phyloP scores from a whole-genome alignment of 2,888 invertebrate species.

The Luperina nickerlii region DNA sequence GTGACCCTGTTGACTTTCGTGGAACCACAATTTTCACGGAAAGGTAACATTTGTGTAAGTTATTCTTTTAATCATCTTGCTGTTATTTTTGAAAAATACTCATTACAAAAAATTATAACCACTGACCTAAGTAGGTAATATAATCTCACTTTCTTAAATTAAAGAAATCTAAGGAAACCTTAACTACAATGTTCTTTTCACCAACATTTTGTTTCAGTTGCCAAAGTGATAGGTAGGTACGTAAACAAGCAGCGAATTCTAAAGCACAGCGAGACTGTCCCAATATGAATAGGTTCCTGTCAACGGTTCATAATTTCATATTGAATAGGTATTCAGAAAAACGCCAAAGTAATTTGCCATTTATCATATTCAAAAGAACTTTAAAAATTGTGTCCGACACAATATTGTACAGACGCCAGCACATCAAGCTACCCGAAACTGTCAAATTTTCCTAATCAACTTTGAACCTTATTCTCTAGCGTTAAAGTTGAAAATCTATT shows the following conservation, averaged over 20 bases:
- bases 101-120: neutral
- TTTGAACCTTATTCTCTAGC: too few relatives aligned
- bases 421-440: too few relatives aligned
- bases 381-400: neutral
- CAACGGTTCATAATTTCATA: too few relatives aligned
- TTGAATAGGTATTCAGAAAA: neutral
- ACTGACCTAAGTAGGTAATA: neutral
- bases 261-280: neutral
- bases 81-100: neutral
- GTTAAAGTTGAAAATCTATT: too few relatives aligned
- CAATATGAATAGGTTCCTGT: neutral
- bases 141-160: neutral
- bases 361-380: neutral
- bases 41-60: neutral
- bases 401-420: too few relatives aligned
- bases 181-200: neutral
- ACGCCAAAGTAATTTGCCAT: neutral
- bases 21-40: neutral
- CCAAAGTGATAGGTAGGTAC: neutral
- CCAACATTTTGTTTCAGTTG: neutral
- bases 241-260: neutral
- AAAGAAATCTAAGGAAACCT: neutral
- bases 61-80: too few relatives aligned
- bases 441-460: too few relatives aligned
- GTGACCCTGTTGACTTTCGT: neutral